Evolutionary conservation across 1,140 invertebrate species (phyloP).

Genomic region (Atta cephalotes): DNA sequence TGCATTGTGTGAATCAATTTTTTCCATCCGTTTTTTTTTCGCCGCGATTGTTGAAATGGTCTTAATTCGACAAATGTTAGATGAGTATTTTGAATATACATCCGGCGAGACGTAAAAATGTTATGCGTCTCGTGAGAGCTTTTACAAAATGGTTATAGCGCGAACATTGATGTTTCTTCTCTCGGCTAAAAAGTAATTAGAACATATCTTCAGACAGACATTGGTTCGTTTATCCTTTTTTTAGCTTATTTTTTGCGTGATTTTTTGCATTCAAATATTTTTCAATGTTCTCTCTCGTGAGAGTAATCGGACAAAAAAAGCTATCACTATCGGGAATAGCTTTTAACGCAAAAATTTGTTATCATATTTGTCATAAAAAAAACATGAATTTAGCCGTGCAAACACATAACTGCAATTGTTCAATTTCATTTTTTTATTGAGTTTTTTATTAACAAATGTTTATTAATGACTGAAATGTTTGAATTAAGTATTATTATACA

Average conservation of each 20-base stretch:
- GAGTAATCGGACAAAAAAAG: background rate
- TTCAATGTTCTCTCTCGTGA: background rate
- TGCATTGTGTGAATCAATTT: background rate
- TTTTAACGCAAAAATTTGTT: background rate
- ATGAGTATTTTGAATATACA: conserved; percentile 10
- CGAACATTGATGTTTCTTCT: background rate
- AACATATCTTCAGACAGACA: conserved; percentile 12
- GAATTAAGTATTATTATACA: background rate
- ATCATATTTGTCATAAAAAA: background rate
- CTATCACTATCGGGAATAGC: background rate
- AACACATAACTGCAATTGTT: background rate
- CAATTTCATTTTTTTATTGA: background rate
- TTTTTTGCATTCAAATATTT: conserved; percentile 10
- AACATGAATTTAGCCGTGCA: background rate
- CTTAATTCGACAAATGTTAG: conserved; percentile 36
- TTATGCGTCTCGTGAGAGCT: conserved; percentile 56
- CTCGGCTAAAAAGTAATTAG: background rate
- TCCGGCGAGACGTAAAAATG: background rate
- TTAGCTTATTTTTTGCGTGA: background rate
- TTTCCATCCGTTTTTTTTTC: background rate
- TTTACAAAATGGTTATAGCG: conserved; percentile 23
- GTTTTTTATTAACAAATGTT: background rate
- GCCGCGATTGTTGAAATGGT: background rate
- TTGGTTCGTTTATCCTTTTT: background rate
- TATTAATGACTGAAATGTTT: background rate